phyloP scores from a whole-genome alignment of 2,888 invertebrate genomes.

The Philhelius pedissequus region DNA sequence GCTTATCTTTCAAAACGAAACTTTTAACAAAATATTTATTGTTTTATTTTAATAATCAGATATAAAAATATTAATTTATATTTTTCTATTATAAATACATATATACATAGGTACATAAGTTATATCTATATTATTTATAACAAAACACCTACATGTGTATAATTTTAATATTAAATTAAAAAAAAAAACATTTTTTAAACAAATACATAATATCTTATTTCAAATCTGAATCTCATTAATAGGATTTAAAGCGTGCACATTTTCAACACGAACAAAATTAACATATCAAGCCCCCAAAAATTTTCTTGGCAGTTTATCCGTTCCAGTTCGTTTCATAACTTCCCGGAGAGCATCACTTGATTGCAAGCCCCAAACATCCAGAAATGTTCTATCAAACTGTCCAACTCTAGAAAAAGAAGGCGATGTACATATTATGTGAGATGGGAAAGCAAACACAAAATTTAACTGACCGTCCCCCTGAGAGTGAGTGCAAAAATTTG shows the following conservation, averaged over 20 bases:
- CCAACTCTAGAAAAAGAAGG: slow-evolving; percentile 81
- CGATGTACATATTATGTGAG: not conserved
- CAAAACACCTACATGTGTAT: not conserved
- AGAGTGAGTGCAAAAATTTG: slow-evolving; percentile 87
- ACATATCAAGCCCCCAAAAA: slow-evolving; percentile 31
- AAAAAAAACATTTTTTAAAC: not conserved
- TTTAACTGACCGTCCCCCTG: slow-evolving; percentile 82
- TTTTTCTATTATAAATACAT: too few relatives aligned
- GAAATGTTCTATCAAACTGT: slow-evolving; percentile 81
- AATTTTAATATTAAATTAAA: not conserved
- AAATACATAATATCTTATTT: not conserved
- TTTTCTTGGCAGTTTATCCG: slow-evolving; percentile 33
- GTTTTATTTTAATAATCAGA: too few relatives aligned
- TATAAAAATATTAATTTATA: too few relatives aligned
- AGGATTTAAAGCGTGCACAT: not conserved
- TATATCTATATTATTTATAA: too few relatives aligned
- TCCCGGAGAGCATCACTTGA: slow-evolving; percentile 80
- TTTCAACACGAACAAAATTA: not conserved
- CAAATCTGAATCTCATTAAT: not conserved
- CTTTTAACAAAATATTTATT: too few relatives aligned
- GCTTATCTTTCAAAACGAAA: too few relatives aligned
- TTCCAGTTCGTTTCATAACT: slow-evolving; percentile 74
- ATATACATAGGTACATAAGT: too few relatives aligned
- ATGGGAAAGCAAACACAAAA: not conserved
- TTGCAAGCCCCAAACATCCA: slow-evolving; percentile 83